Conservation (phyloP, 2,113 vertebrate species). For the Shinisaurus crocodilurus region DNA sequence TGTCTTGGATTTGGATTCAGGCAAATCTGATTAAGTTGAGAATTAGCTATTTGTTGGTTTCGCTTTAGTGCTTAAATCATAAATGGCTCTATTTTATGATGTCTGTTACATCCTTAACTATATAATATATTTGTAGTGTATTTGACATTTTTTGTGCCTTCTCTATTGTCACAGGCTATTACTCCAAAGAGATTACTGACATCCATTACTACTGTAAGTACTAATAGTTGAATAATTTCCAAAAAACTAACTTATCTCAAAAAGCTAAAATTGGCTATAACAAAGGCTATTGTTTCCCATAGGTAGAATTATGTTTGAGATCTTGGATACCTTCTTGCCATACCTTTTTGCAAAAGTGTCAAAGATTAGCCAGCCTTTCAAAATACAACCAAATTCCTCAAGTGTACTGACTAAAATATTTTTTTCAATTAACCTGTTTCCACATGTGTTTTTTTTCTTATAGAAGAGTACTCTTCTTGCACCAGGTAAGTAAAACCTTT, state of each 20-base stretch:
- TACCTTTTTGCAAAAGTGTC: not conserved
- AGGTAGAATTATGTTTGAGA: not conserved
- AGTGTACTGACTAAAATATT: not conserved
- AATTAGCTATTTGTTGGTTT: not conserved
- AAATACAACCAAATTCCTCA: not conserved
- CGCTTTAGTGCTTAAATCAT: not conserved
- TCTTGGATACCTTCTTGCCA: not conserved
- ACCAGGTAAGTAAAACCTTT: conserved; percentile 83
- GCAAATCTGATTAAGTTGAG: not conserved
- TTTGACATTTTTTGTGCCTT: conserved; percentile 17
- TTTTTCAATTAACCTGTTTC: conserved; percentile 31
- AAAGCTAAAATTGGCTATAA: not conserved
- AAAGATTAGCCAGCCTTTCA: not conserved
- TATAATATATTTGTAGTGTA: not conserved
- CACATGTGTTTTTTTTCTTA: conserved; percentile 38
- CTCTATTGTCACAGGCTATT: conserved; percentile 82
- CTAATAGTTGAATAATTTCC: not conserved
- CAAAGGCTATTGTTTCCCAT: not conserved
- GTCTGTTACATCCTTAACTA: not conserved
- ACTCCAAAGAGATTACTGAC: conserved; percentile 95
- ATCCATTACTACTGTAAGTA: conserved; percentile 89
- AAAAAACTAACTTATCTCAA: not conserved
- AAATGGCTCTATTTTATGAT: not conserved
- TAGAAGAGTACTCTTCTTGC: conserved; percentile 91
- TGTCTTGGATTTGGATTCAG: not conserved